Evolutionary conservation across 1,140 invertebrate species (phyloP), one percentile per base, ranked within the genome.

Genomic region (Galendromus occidentalis): DNA sequence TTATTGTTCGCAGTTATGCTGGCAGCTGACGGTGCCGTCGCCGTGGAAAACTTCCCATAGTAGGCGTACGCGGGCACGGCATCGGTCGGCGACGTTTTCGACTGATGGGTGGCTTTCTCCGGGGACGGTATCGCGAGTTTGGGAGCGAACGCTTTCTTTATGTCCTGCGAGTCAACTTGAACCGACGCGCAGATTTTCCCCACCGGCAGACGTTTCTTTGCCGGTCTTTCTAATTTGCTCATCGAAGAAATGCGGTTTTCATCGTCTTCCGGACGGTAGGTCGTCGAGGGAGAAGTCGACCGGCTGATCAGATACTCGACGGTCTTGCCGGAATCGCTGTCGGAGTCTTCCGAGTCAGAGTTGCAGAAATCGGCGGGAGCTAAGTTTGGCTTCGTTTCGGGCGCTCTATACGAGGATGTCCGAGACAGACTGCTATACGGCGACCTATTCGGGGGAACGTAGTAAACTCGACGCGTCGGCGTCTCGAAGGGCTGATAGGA

Each of bases 71-170:
- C 51, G 1, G 51, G 51, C n/a, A 59, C 51, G 17, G 51, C 33
- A 59, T 59, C 51, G 33, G 51, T 59, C 51, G 51, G 51, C 25
- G 51, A 59, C 14, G 22, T 25, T 25, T 59, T 59, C 51, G 51
- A 59, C 51, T 59, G 51, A 39, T 39, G 33, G 22, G 51, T 59
- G 51, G 51, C 33, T 59, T 59, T 59, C 51, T 59, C 51, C 51
- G 51, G 14, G 14, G 22, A 59, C 22, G 14, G 51, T 29, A 59
- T 59, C 51, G 25, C 33, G 4, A 59, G 22, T 29, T 59, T 59
- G 2, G 51, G 51, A 25, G 51, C 51, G 33, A 59, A 59, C 51
- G 51, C 51, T 33, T 22, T 59, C 22, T 59, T 59, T 17, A 59
- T 59, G 25, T 59, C 51, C 22, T 59, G 51, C 12, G 51, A 59